Evolutionary conservation across 2,113 vertebrate species (phyloP), one percentile per base, ranked within the genome.

Genomic region (Boulengeromyrus knoepffleri): DNA sequence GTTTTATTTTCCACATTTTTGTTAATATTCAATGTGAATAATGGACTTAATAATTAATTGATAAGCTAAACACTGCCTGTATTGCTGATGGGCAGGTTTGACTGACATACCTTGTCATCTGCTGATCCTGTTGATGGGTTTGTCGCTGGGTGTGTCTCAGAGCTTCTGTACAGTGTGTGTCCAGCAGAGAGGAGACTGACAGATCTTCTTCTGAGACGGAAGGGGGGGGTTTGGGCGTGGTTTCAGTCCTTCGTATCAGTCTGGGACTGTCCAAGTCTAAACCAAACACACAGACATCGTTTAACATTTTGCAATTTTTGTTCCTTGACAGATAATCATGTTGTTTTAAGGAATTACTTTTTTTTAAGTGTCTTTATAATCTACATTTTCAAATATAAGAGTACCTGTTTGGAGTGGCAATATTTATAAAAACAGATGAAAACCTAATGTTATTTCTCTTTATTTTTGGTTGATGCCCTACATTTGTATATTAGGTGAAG

Each of bases 161-260:
- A 90, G 96, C 95, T 90, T 97, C 96, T 74, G 95, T 95, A 96
- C 96, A 97, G 74, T 97, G 96, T 89, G 96, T 94, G 92, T 99
- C 98, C 88, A 97, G 96, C 83, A 98, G 96, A 0, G 97, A 97
- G 90, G 97, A 97, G 62, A 96, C 97, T 87, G 98, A 99, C 47
- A 97, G 94, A 1, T 99, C 98, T 93, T 99, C 98, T 93, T 99
- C 98, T 0, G 98, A 99, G 91, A 99, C 98, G 3, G 99, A 95
- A 21, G 98, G 97, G 19, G 98, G 98, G 17, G 97, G 97, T 88
- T 93, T 94, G 36, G 96, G 97, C 91, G 96, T 97, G 27, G 95
- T 94, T 50, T 94, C 90, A 36, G 93, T 93, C 2, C 92, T 96
- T 36, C 95, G 93, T 0, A 96, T 92, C 21, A 96, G 92, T 90